Conservation (phyloP, 2,113 vertebrate genomes). For the Saguinus midas region DNA sequence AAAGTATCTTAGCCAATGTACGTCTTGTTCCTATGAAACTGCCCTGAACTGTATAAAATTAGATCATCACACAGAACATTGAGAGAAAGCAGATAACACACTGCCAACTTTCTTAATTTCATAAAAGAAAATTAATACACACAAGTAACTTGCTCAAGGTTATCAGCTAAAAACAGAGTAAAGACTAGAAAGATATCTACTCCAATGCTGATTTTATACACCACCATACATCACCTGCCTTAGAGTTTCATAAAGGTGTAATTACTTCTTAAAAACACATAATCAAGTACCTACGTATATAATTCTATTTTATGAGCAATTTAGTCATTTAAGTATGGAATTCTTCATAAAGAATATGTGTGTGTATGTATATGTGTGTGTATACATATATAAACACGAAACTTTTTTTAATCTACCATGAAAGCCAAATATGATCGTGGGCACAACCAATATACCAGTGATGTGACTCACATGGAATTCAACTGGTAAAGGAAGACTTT, state of each 20-base stretch:
- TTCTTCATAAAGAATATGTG: too few relatives aligned
- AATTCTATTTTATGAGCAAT: not conserved
- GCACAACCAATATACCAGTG: not conserved
- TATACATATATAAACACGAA: too few relatives aligned
- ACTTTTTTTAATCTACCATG: not conserved
- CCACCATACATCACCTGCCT: not conserved
- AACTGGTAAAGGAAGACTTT: not conserved
- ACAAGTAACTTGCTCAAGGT: not conserved
- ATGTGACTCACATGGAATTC: not conserved
- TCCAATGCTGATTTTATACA: not conserved
- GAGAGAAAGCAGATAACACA: not conserved
- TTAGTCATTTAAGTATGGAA: too few relatives aligned
- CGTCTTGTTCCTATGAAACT: constrained; percentile 25
- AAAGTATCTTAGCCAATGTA: not conserved
- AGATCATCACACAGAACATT: constrained; percentile 16
- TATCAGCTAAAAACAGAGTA: constrained; percentile 1
- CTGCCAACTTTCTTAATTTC: not conserved
- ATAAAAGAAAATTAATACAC: not conserved
- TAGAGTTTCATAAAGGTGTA: not conserved
- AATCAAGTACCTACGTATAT: not conserved
- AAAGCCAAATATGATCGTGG: not conserved
- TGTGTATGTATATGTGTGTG: too few relatives aligned
- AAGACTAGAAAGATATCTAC: constrained; percentile 18
- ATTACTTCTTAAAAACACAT: constrained; percentile 17
- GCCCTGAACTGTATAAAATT: constrained; percentile 13